phyloP scores from a whole-genome alignment of 2,888 invertebrate species.

The Petrophora chlorosata region DNA sequence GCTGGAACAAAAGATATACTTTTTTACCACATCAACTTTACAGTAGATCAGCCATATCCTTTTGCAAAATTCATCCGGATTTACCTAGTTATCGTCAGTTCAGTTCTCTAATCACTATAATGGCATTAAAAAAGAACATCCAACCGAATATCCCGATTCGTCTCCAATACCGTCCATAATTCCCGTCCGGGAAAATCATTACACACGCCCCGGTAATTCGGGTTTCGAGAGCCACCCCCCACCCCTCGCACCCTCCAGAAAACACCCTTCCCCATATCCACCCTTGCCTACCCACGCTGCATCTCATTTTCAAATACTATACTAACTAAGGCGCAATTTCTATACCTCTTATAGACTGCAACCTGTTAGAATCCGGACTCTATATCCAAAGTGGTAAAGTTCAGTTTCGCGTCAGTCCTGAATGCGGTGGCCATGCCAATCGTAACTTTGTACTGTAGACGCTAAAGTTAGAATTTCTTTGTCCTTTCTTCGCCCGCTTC shows the following conservation, averaged over 20 bases:
- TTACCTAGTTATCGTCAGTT: conserved; percentile 38
- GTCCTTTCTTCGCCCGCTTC: conserved; percentile 56
- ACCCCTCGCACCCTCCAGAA: conserved; percentile 33
- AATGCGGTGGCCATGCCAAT: conserved; percentile 54
- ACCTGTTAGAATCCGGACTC: conserved; percentile 58
- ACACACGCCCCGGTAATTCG: conserved; percentile 82
- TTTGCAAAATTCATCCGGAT: conserved; percentile 22
- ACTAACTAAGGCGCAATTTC: conserved; percentile 67
- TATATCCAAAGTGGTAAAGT: conserved; percentile 51
- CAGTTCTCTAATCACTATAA: conserved; percentile 51
- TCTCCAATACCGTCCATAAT: conserved; percentile 78
- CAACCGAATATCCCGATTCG: conserved; percentile 57
- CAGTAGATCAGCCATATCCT: conserved; percentile 5
- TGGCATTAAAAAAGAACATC: conserved; percentile 58
- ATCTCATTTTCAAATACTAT: conserved; percentile 82
- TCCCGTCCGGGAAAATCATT: conserved; percentile 81
- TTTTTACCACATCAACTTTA: not conserved
- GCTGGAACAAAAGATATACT: no score
- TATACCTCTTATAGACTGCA: conserved; percentile 50
- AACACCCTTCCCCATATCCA: conserved; percentile 37
- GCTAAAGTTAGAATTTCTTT: conserved; percentile 74
- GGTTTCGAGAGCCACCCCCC: conserved; percentile 72
- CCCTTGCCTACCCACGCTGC: conserved; percentile 65
- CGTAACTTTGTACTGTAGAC: conserved; percentile 66
- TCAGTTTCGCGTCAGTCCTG: conserved; percentile 43